A percentile compares a stretch with the other conserved stretches of the same genome.
Evolutionary conservation across 2,797 vertebrate genomes (phyloP).

Genomic region (Scleropages formosus): DNA sequence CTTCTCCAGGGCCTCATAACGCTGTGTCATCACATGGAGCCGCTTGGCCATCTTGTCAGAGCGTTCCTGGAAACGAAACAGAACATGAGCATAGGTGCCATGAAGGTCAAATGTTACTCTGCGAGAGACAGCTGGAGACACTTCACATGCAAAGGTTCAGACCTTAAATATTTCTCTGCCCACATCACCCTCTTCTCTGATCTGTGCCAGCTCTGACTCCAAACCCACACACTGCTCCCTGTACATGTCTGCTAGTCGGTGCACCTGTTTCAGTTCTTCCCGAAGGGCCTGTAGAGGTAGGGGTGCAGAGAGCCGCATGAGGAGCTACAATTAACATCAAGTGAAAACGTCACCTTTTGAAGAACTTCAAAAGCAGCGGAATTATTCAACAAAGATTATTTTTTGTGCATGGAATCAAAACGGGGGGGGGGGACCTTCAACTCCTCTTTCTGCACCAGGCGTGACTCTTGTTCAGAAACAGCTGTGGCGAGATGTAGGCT

Average conservation of each 20-base stretch:
- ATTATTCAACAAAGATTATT: background rate
- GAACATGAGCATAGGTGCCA: background rate
- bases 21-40: slow-evolving; percentile 85
- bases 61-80: slow-evolving; percentile 71
- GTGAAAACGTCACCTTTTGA: background rate
- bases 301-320: too few relatives aligned
- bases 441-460: slow-evolving; percentile 66
- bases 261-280: slow-evolving; percentile 83
- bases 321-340: too few relatives aligned
- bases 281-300: slow-evolving; percentile 67
- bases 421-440: slow-evolving; percentile 69
- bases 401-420: background rate
- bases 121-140: background rate
- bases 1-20: slow-evolving; percentile 88
- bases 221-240: slow-evolving; percentile 86
- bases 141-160: slow-evolving; percentile 11
- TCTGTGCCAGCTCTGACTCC: slow-evolving; percentile 83
- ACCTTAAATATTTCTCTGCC: slow-evolving; percentile 89
- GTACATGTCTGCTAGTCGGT: slow-evolving; percentile 85
- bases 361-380: background rate
- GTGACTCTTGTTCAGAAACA: slow-evolving; percentile 49
- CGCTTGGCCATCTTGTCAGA: slow-evolving; percentile 86
- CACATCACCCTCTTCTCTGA: slow-evolving; percentile 82
- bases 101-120: background rate
- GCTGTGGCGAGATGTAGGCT: slow-evolving; percentile 38